Percentiles rank a stretch among this genome's conserved stretches.
These are phyloP conservation scores for Puma concolor DNA, from an alignment of 2,113 vertebrate genomes.

Conservation along the genomic window DNA sequence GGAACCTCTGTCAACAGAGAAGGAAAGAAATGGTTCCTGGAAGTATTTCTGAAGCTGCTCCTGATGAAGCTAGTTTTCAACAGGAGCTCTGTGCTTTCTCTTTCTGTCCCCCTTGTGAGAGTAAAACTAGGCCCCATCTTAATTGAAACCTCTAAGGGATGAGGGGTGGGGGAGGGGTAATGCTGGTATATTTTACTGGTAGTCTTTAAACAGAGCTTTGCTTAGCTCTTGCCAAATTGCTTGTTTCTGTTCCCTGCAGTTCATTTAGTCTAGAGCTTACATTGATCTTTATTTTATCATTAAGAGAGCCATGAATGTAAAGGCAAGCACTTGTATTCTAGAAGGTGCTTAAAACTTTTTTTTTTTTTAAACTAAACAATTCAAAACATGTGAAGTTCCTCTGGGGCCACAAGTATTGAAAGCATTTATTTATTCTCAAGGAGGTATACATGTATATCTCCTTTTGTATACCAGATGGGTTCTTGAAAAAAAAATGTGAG, in stretches of 20 bases:
- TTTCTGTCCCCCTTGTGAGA: constrained; percentile 57
- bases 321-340: constrained; percentile 63
- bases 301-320: constrained; percentile 69
- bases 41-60: constrained; percentile 37
- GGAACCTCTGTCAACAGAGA: constrained; percentile 51
- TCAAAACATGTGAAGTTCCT: constrained; percentile 61
- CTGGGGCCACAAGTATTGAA: constrained; percentile 61
- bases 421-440: constrained; percentile 58
- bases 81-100: constrained; percentile 66
- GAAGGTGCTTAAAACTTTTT: constrained; percentile 61
- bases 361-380: constrained; percentile 60
- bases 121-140: constrained; percentile 73
- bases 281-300: constrained; percentile 73
- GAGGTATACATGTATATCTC: constrained; percentile 27
- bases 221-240: constrained; percentile 59
- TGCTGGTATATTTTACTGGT: constrained; percentile 71
- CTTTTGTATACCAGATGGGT: constrained; percentile 31
- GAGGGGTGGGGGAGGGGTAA: constrained; percentile 31
- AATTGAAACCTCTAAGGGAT: constrained; percentile 76
- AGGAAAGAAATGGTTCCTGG: constrained; percentile 66
- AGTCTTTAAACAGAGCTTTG: constrained; percentile 60
- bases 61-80: constrained; percentile 62
- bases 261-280: constrained; percentile 65
- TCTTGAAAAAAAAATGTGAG: constrained; percentile 40
- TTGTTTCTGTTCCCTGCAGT: constrained; percentile 72